Percentiles rank a stretch among this genome's conserved stretches.
These are phyloP conservation scores for Pyrrhosoma nymphula DNA, from an alignment of 2,888 invertebrate genomes.

Conservation along the genomic window DNA sequence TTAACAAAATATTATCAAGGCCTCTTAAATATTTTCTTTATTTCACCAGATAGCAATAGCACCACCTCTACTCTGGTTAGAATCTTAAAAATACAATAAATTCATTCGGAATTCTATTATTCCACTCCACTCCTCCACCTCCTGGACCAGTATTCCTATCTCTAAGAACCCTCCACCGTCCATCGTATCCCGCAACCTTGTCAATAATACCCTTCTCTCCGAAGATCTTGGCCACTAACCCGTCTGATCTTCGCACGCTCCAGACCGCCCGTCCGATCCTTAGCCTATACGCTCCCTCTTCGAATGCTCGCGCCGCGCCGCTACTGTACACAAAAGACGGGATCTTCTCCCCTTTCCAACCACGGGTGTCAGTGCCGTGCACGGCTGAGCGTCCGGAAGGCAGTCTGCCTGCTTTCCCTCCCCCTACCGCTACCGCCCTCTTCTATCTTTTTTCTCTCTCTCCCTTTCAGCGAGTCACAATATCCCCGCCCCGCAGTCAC, in stretches of 20 bases:
- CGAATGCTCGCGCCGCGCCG: background rate
- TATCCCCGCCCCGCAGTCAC: conserved; percentile 58
- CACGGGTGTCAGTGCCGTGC: background rate
- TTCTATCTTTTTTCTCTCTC: background rate
- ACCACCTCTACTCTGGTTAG: no score
- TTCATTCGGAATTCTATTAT: no score
- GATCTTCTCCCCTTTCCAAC: background rate
- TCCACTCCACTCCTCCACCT: no score
- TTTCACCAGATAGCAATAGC: no score
- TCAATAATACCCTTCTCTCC: background rate
- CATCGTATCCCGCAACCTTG: no score
- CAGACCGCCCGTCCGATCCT: no score
- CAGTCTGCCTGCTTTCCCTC: background rate
- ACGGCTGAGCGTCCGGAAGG: background rate
- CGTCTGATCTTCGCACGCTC: background rate
- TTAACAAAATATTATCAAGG: no score
- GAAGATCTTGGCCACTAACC: background rate
- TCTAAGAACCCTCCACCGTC: no score
- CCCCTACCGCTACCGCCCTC: background rate
- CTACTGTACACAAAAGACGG: background rate
- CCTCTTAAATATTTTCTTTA: no score
- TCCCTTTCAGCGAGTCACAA: background rate
- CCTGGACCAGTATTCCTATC: no score
- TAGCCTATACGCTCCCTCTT: background rate
- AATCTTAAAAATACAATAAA: no score